These are phyloP conservation scores for Zalophus californianus DNA, from an alignment of 2,797 vertebrate species.

Conservation along the genomic window DNA sequence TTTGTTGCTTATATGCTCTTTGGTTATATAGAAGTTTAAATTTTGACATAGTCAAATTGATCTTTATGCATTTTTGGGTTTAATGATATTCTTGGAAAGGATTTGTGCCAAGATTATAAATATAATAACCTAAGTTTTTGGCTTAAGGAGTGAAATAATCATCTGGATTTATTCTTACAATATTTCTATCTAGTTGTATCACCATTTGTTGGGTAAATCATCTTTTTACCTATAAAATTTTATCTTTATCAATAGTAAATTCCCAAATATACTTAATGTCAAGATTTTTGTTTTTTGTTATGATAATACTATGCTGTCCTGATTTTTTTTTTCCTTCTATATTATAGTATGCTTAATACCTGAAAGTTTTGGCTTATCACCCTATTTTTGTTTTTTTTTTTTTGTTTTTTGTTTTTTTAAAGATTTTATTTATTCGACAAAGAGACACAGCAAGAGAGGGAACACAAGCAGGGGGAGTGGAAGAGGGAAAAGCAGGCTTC, in stretches of 20 bases:
- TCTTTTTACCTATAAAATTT: constrained; percentile 4
- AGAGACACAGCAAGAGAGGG: too few species aligned
- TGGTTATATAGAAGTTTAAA: background rate
- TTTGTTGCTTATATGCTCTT: constrained; percentile 20
- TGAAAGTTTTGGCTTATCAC: background rate
- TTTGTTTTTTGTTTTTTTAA: background rate
- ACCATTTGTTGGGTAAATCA: background rate
- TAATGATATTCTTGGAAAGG: constrained; percentile 30
- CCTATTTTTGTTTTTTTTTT: background rate
- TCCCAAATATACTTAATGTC: background rate
- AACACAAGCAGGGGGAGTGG: too few species aligned
- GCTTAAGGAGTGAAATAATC: background rate
- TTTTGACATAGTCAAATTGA: background rate
- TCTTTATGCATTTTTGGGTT: background rate
- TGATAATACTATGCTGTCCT: background rate
- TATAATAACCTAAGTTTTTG: background rate
- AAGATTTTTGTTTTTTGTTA: background rate
- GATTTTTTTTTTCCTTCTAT: too few species aligned
- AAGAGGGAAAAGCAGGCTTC: too few species aligned
- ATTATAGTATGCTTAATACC: background rate
- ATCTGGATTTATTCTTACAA: constrained; percentile 21
- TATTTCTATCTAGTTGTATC: constrained; percentile 11
- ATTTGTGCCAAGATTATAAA: constrained; percentile 24
- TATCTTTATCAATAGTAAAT: background rate
- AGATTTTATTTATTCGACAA: background rate